phyloP scores from a whole-genome alignment of 1,140 invertebrate genomes.

The Triops cancriformis region DNA sequence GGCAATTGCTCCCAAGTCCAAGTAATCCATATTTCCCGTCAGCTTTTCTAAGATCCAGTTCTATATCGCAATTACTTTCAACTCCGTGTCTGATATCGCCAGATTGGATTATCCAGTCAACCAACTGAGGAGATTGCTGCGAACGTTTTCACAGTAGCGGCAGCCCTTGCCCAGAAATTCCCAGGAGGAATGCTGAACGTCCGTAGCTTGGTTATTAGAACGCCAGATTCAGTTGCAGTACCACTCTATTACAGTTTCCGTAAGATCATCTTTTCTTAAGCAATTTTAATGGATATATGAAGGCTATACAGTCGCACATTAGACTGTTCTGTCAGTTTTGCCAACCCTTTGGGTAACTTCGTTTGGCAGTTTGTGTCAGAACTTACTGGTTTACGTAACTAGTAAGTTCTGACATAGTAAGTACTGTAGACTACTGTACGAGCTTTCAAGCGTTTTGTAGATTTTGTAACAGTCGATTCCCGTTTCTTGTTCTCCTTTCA shows the following conservation, averaged over 20 bases:
- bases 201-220: conserved; percentile 28
- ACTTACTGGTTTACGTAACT: not conserved
- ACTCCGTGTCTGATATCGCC: not conserved
- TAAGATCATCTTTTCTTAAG: conserved; percentile 8
- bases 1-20: conserved; percentile 21
- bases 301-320: no score
- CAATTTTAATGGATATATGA: no score
- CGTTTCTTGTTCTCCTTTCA: not conserved
- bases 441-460: no score
- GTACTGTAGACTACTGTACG: no score
- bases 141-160: conserved; percentile 24
- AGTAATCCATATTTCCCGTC: not conserved
- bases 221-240: conserved; percentile 20
- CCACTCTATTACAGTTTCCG: conserved; percentile 30
- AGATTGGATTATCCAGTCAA: conserved; percentile 26
- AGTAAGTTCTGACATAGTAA: no score
- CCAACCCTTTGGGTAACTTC: not conserved
- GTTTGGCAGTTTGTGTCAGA: not conserved
- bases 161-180: conserved; percentile 25
- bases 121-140: conserved; percentile 23
- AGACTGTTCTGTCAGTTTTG: no score
- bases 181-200: conserved; percentile 30
- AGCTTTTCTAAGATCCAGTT: not conserved
- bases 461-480: no score
- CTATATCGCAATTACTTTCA: no score